Base-by-base conservation (phyloP, 2,888 invertebrate genomes). In the Sphaerophoria rueppellii region DNA sequence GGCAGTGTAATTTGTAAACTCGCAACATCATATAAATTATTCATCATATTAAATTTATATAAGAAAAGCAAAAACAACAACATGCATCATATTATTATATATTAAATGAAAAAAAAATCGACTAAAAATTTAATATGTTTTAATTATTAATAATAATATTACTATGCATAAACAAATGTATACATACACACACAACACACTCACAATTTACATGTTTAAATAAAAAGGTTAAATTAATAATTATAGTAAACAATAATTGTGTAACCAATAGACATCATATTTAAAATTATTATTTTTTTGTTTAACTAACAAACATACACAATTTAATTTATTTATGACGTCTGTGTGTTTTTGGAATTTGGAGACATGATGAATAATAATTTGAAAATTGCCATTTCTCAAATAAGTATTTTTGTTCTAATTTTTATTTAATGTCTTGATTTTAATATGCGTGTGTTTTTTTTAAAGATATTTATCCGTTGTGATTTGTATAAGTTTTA, bases 1-100 rank as follows among this genome's bases (percentile, higher is more conserved):
- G 97, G 97, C 97, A 97, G 97, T 97, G 96, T 97, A 97, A 97
- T 94, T 95, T 97, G 95, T 97, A 96, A 95, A 89, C 88, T 79
- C 74, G 16, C 73, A 70, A 54, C 74, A 86, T 52, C 67, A 82
- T 65, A 24, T 24, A 48, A 81, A 52, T 50, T 67, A 34, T 7
- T 50, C 65, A 65, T 50, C 65, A 65, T 50, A 65, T 50, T 5
- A 50, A 40, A 40, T 40, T 40, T 40, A 40, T 11, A 43, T 9
- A 50, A 50, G 7, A 16, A 50, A 16, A 50, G 6, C 14, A 60
- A 57, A 3, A 35, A 48, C 12, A 61, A 58, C 58, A 71, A 37
- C 67, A 76, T 69, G 14, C 63, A 54, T 69, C 69, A 73, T 81
- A 73, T 14, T 24, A 24, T 24, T 24, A 65, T 43, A 54, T 4